Base-by-base conservation (phyloP, 1,140 invertebrate species). In the Chrysopa pallens region DNA sequence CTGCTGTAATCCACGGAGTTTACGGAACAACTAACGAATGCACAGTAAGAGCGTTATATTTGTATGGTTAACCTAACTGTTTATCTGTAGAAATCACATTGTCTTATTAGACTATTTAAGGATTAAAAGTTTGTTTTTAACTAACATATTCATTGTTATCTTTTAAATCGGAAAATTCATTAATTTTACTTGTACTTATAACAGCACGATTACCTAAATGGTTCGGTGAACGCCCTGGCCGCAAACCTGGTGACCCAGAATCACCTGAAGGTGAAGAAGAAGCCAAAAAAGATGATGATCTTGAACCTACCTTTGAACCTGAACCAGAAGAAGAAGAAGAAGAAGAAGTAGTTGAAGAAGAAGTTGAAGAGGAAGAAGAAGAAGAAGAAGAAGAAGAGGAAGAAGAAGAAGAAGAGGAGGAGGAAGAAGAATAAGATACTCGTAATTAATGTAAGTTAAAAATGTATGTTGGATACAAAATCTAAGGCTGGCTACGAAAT, bases 161-260 rank as follows among this genome's bases (percentile, higher is more conserved):
- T 23, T 23, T 23, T 2, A 23, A 23, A 23, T 5, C 17, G 2
- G 17, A 2, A 23, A 23, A 23, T 23, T 3, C 17, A 23, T 23
- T 23, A 23, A 23, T 23, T 23, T 23, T 23, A 3, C 2, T 3
- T 23, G 17, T 3, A 23, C 5, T 3, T 3, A 23, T 23, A 3
- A 59, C 57, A 90, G 86, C 84, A 70, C 79, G 81, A 71, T 70
- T 90, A 63, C 86, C 85, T 51, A 91, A 90, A 64, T 91, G 87
- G 84, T 90, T 90, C 73, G 86, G 86, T 55, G 87, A 90, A 67
- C 72, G 85, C 65, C 85, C 87, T 46, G 86, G 85, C 72, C 90
- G 88, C 66, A 90, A 89, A 72, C 66, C 76, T 58, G 84, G 80
- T 47, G 86, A 85, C 46, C 76, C 78, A 48, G 85, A 90, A 49